These are phyloP conservation scores for Argyresthia goedartella DNA, from an alignment of 2,888 invertebrate genomes.

Conservation along the genomic window DNA sequence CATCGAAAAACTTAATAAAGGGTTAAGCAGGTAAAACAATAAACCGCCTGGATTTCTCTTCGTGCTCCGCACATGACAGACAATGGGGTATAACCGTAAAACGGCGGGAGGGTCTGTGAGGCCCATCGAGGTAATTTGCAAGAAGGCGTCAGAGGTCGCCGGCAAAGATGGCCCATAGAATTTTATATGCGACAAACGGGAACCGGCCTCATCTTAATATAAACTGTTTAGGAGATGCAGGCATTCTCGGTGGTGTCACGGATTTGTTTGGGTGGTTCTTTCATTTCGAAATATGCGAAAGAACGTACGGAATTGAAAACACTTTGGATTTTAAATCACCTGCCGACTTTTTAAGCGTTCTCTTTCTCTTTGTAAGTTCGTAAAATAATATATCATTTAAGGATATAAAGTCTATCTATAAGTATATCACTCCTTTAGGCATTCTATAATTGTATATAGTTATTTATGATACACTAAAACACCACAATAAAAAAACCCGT, in stretches of 20 bases:
- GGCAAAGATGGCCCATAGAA: slow-evolving; percentile 12
- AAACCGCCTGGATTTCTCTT: slow-evolving; percentile 4
- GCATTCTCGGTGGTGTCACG: slow-evolving; percentile 11
- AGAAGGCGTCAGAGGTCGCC: not conserved
- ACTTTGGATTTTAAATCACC: too few species aligned
- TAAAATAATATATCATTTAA: too few species aligned
- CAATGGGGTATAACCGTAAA: slow-evolving; percentile 43
- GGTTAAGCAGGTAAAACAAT: not conserved
- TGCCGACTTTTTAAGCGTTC: too few species aligned
- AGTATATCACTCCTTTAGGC: too few species aligned
- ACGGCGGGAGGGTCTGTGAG: slow-evolving; percentile 11
- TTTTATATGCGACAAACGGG: slow-evolving; percentile 19
- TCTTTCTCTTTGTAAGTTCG: too few species aligned
- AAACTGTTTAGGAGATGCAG: slow-evolving; percentile 11
- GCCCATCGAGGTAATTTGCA: not conserved
- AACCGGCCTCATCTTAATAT: slow-evolving; percentile 11
- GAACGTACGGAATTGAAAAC: too few species aligned
- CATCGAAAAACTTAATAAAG: too few species aligned
- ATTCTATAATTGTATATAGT: too few species aligned
- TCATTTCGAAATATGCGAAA: not conserved
- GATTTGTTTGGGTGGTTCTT: not conserved
- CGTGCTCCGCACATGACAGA: slow-evolving; percentile 24
- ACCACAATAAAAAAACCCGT: not conserved
- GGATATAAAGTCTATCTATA: too few species aligned
- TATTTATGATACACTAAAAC: not conserved